Percentiles rank a stretch among this genome's conserved stretches.
These are phyloP conservation scores for Dasysyrphus tricinctus DNA, from an alignment of 2,888 invertebrate genomes.

Conservation along the genomic window DNA sequence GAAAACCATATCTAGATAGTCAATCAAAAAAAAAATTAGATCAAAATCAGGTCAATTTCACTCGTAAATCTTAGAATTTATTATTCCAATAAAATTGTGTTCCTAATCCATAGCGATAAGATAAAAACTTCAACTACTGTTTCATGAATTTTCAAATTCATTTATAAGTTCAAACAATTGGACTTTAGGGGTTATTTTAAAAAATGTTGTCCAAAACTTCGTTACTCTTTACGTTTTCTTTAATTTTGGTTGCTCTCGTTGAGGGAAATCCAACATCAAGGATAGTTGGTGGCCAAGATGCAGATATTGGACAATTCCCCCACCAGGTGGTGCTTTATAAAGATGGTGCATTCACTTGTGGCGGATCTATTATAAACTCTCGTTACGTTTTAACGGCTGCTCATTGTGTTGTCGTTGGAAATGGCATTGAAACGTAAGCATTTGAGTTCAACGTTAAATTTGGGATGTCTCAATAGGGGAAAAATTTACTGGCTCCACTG, in stretches of 20 bases:
- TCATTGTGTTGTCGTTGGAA: slow-evolving; percentile 77
- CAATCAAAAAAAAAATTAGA: no score
- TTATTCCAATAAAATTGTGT: neutral
- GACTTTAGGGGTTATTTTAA: neutral
- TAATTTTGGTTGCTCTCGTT: neutral
- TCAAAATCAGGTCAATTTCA: no score
- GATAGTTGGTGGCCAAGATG: slow-evolving; percentile 78
- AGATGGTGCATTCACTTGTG: slow-evolving; percentile 78
- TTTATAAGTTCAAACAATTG: slow-evolving; percentile 7
- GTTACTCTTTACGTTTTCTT: neutral
- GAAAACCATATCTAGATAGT: no score
- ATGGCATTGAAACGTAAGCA: slow-evolving; percentile 52
- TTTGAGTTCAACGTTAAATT: no score
- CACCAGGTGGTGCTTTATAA: slow-evolving; percentile 81
- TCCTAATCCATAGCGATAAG: neutral
- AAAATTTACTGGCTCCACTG: no score
- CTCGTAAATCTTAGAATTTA: neutral
- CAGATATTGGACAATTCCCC: slow-evolving; percentile 79
- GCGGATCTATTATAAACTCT: slow-evolving; percentile 77
- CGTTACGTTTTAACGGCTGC: slow-evolving; percentile 79
- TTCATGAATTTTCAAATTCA: neutral
- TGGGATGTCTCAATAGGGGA: no score
- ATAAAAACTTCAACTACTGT: neutral
- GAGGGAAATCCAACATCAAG: neutral
- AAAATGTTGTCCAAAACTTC: neutral